phyloP scores from a whole-genome alignment of 2,797 vertebrate species.

The Phrynocephalus guinanensis region DNA sequence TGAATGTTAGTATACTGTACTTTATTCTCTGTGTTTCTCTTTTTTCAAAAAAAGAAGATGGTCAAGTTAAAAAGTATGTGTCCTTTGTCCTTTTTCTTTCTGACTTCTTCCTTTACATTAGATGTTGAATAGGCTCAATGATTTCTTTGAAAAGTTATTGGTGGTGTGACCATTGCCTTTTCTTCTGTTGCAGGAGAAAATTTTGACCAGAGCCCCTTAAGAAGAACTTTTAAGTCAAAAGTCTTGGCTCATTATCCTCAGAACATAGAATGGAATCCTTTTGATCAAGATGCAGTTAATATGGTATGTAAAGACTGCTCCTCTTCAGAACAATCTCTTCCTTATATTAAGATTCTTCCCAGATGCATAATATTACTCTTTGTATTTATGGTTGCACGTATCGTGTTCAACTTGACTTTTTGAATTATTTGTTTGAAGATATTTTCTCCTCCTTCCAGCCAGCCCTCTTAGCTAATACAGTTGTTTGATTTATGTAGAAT shows the following conservation, averaged over 20 bases:
- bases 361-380: neutral
- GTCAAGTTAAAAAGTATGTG: neutral
- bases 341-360: neutral
- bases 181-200: constrained; percentile 86
- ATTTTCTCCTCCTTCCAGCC: neutral
- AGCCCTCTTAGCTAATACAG: too few relatives aligned
- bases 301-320: constrained; percentile 85
- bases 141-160: neutral
- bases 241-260: constrained; percentile 95
- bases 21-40: neutral
- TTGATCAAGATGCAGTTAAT: constrained; percentile 95
- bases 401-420: neutral
- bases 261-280: constrained; percentile 93
- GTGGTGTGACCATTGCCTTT: constrained; percentile 48
- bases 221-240: constrained; percentile 96
- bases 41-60: neutral
- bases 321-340: neutral
- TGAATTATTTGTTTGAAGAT: neutral
- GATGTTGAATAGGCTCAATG: neutral
- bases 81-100: neutral
- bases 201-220: constrained; percentile 95
- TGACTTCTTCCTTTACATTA: neutral
- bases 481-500: too few relatives aligned
- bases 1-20: neutral
- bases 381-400: neutral